Evolutionary conservation across 2,113 vertebrate species (phyloP), one percentile per base, ranked within the genome.

Genomic region (Jaculus jaculus): DNA sequence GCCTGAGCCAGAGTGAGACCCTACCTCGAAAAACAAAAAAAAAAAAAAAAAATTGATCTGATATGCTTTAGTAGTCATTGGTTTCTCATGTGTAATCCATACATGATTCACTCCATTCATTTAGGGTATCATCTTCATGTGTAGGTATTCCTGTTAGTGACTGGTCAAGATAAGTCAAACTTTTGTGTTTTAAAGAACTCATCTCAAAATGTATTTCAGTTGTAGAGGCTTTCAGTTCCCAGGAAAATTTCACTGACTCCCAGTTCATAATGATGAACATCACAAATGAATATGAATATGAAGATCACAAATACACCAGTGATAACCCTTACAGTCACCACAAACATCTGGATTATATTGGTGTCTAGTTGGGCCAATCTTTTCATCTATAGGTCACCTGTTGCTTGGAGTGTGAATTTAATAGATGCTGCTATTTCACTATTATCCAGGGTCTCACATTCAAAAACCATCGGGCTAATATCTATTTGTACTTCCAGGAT

Each of bases 221-320:
- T 54, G 34, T 32, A 30, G 86, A 87, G 81, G 26, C 18, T 96
- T 97, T 98, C 77, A 86, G 51, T 73, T 88, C 92, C 97, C 95
- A 97, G 75, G 95, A 85, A 75, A 86, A 5, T 93, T 97, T 98
- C 71, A 97, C 20, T 84, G 89, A 30, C 26, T 63, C 20, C 97
- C 97, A 95, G 72, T 92, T 94, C 95, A 97, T 79, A 95, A 97
- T 97, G 75, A 97, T 94, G 93, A 98, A 96, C 95, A 97, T 93
- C 80, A 97, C n/a, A n/a, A n/a, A 97, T 94, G 93, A 98, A 96
- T 95, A 97, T 93, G 78, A 97, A 54, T 72, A 93, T 73, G 92
- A 97, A 97, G 87, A 97, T 97, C 86, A 96, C 75, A 5, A 88
- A 92, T 96, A 97, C 34, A 54, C 80, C 96, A 82, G 95, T 77